A percentile compares a stretch with the other conserved stretches of the same genome.
Evolutionary conservation across 2,888 invertebrate species (phyloP).

Genomic region (Rotaria sp.): DNA sequence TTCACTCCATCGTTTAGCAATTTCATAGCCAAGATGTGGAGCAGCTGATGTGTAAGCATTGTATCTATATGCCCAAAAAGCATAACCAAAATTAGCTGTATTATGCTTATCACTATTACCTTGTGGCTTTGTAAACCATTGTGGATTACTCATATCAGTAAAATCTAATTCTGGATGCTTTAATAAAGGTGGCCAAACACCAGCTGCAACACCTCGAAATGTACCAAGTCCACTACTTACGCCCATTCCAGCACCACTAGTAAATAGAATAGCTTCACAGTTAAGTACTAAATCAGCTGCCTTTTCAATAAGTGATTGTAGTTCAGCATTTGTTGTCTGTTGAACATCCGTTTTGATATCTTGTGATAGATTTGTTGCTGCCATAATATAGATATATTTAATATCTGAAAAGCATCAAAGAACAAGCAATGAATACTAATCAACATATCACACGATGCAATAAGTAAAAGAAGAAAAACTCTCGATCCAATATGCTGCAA

Average conservation of each 20-base stretch:
- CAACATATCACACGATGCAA: no score
- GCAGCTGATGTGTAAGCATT: constrained; percentile 40
- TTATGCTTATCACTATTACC: background rate
- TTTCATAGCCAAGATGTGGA: constrained; percentile 43
- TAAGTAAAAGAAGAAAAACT: no score
- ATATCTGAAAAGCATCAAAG: background rate
- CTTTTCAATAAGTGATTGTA: background rate
- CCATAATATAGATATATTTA: background rate
- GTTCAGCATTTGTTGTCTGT: background rate
- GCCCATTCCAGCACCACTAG: constrained; percentile 43
- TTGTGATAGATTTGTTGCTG: background rate
- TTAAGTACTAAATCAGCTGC: background rate
- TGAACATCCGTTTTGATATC: no score
- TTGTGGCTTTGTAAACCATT: constrained; percentile 42
- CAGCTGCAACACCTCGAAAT: constrained; percentile 41
- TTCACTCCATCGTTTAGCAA: constrained; percentile 41
- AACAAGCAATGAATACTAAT: no score
- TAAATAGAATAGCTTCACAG: constrained; percentile 41
- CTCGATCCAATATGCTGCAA: no score
- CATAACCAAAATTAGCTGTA: constrained; percentile 42
- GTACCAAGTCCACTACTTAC: constrained; percentile 43
- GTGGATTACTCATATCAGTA: constrained; percentile 42
- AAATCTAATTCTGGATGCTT: constrained; percentile 41
- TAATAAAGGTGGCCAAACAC: constrained; percentile 43
- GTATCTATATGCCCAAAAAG: constrained; percentile 43